Percentiles rank a stretch among this genome's conserved stretches.
Conservation (phyloP, 2,113 vertebrate species). For the Cranoglanis bouderius region DNA sequence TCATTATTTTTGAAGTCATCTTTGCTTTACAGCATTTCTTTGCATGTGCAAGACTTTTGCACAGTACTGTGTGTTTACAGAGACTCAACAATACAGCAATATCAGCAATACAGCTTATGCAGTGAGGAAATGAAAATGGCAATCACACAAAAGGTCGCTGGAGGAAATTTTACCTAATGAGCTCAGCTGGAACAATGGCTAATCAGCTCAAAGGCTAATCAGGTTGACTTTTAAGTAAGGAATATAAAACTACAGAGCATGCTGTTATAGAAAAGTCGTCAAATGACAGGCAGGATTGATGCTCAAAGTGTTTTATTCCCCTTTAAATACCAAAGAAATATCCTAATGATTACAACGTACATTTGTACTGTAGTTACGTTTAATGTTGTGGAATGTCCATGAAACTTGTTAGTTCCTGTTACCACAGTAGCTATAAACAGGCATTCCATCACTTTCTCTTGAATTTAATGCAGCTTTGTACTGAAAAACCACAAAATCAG, state of each 20-base stretch:
- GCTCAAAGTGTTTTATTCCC: neutral
- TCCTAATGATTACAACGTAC: neutral
- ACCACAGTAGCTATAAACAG: neutral
- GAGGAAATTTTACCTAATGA: neutral
- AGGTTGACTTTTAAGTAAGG: slow-evolving; percentile 14
- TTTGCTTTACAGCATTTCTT: too few relatives aligned
- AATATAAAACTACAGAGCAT: neutral
- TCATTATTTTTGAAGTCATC: too few relatives aligned
- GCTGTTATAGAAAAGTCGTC: neutral
- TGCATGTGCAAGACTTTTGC: neutral
- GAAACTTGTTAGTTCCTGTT: neutral
- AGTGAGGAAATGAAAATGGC: neutral
- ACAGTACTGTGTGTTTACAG: too few relatives aligned
- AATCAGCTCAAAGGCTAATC: slow-evolving; percentile 29
- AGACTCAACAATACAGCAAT: too few relatives aligned
- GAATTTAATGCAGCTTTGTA: neutral
- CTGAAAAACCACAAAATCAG: neutral
- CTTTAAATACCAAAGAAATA: neutral
- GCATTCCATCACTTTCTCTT: neutral
- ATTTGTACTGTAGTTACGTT: neutral
- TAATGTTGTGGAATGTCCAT: neutral
- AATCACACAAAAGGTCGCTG: neutral
- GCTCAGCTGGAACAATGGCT: slow-evolving; percentile 9
- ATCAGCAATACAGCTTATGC: neutral
- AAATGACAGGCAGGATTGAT: neutral